Evolutionary conservation across 1,140 invertebrate genomes (phyloP).

Genomic region (Zelostemma sp.): DNA sequence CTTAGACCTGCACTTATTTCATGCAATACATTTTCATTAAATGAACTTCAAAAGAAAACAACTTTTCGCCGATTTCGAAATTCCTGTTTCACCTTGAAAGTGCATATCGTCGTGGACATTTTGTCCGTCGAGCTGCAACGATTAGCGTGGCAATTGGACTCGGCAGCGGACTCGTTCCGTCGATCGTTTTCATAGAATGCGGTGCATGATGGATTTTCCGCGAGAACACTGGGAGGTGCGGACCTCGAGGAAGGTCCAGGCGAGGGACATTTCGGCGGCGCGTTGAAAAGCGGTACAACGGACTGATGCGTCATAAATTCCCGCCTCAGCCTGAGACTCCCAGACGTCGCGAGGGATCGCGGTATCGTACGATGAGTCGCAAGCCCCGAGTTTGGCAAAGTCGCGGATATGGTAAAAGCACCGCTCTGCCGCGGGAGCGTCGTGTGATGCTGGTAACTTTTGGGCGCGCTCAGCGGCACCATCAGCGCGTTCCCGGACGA

Average conservation of each 20-base stretch:
- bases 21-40: too few species aligned
- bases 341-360: slow-evolving; percentile 64
- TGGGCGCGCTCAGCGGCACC: slow-evolving; percentile 49
- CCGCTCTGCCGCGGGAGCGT: slow-evolving; percentile 59
- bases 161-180: slow-evolving; percentile 17
- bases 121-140: slow-evolving; percentile 30
- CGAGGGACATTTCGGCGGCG: slow-evolving; percentile 45
- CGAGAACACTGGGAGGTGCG: slow-evolving; percentile 44
- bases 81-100: slow-evolving; percentile 40
- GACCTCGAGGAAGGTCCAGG: slow-evolving; percentile 51
- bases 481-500: slow-evolving; percentile 36
- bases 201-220: slow-evolving; percentile 36
- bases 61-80: too few species aligned
- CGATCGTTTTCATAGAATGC: slow-evolving; percentile 21
- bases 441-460: slow-evolving; percentile 62
- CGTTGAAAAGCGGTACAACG: slow-evolving; percentile 51
- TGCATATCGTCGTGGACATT: slow-evolving; percentile 41
- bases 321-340: slow-evolving; percentile 52
- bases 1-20: too few species aligned
- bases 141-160: slow-evolving; percentile 21
- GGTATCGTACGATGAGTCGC: slow-evolving; percentile 69
- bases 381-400: slow-evolving; percentile 57
- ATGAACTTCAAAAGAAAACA: too few species aligned
- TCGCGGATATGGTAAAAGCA: slow-evolving; percentile 66
- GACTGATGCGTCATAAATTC: slow-evolving; percentile 56